Evolutionary conservation across 2,888 invertebrate species (phyloP), one percentile per base, ranked within the genome.

Genomic region (Labia minor): DNA sequence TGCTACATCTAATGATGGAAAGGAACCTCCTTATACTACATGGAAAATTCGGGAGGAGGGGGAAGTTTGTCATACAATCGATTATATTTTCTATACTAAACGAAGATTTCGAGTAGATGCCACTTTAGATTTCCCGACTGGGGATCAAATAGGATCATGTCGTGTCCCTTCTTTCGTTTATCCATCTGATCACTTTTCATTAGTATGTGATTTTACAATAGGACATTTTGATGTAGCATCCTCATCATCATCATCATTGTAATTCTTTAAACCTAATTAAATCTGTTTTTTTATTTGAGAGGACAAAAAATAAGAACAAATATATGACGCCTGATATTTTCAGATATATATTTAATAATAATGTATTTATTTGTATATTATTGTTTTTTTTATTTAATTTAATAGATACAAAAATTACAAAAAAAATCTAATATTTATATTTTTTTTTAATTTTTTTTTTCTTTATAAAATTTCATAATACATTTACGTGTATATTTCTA

Each of bases 171-270:
- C 86, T 66, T 80, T 82, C 71, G 77, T 79, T 65, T 89, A 89
- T 77, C 88, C 89, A 0, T 89, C 89, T 1, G 90, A 90, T 79
- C 90, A 90, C 74, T 85, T 90, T 73, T 87, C 88, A 0, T 79
- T 90, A 69, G 84, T 85, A 66, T 84, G 85, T 74, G 87, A 87
- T 76, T 83, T 87, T 71, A 73, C 49, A 49, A 10, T 49, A n/a
- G 49, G 49, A 49, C 49, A 49, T 10, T 49, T 49, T 49, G 49
- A 49, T 16, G 14, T 3, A 3, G 8, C 49, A 49, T 49, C n/a
- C 3, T 49, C 14, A 2, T 49, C 3, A 4, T 49, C 2, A 8
- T 26, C 3, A 26, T 26, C 8, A 6, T 26, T 6, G 3, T 26
- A 26, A 26, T 6, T 26, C 26, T 8, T 6, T 6, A 6, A 26